These are phyloP conservation scores for Eucera pruinosa DNA, from an alignment of 2,888 invertebrate species.

Conservation along the genomic window DNA sequence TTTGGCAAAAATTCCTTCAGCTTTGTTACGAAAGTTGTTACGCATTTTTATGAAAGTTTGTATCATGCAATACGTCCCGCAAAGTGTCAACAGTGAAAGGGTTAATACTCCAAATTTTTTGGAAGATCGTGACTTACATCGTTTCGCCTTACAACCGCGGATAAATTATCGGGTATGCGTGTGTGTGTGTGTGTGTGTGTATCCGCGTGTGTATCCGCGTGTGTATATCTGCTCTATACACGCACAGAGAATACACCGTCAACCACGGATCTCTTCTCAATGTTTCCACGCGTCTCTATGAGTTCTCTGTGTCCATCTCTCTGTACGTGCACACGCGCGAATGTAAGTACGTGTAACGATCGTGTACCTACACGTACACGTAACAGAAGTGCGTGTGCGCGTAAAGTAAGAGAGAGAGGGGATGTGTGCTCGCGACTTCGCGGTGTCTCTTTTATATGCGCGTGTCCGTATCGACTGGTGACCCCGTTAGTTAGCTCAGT, in stretches of 20 bases:
- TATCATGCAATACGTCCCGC: too few species aligned
- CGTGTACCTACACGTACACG: too few species aligned
- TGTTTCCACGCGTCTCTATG: neutral
- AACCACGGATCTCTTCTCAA: slow-evolving; percentile 29
- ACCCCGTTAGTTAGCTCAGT: slow-evolving; percentile 71
- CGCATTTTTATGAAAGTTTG: too few species aligned
- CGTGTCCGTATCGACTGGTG: slow-evolving; percentile 76
- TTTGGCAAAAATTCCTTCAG: too few species aligned
- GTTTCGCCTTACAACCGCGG: too few species aligned
- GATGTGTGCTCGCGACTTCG: slow-evolving; percentile 4
- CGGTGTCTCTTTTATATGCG: slow-evolving; percentile 60
- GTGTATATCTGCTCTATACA: slow-evolving; percentile 38
- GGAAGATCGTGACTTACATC: too few species aligned
- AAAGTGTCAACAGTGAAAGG: too few species aligned
- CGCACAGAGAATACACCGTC: slow-evolving; percentile 35
- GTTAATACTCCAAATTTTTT: too few species aligned
- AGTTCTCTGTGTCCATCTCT: neutral
- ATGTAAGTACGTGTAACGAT: too few species aligned
- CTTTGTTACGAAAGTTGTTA: too few species aligned
- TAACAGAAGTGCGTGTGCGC: neutral
- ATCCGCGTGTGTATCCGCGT: slow-evolving; percentile 12
- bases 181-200: too few species aligned
- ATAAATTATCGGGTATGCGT: too few species aligned
- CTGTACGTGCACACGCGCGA: neutral
- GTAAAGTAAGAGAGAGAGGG: neutral